These are phyloP conservation scores for Halictus rubicundus DNA, from an alignment of 1,140 invertebrate species.

Conservation along the genomic window DNA sequence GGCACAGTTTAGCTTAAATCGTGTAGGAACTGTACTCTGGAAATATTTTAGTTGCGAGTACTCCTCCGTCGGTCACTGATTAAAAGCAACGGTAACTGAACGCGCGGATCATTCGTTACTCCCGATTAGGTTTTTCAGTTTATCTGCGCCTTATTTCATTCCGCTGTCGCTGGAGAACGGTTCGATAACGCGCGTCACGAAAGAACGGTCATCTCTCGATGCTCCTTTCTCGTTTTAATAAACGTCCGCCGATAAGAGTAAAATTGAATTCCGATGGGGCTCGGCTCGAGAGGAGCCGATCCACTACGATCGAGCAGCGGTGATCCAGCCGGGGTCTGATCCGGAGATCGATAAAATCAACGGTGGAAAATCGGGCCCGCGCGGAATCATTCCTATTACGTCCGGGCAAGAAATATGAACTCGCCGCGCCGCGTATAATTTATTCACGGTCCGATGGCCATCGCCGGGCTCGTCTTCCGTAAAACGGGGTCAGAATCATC, in stretches of 20 bases:
- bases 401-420: slow-evolving; percentile 18
- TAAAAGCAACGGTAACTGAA: too few species aligned
- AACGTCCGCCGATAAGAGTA: slow-evolving; percentile 32
- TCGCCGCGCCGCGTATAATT: slow-evolving; percentile 16
- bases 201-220: too few species aligned
- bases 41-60: too few species aligned
- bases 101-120: too few species aligned
- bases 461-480: slow-evolving; percentile 9
- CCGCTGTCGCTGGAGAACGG: slow-evolving; percentile 1
- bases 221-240: background rate
- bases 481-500: slow-evolving; percentile 26
- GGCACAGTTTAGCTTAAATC: too few species aligned
- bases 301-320: too few species aligned
- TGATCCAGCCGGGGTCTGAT: too few species aligned
- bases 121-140: slow-evolving; percentile 1
- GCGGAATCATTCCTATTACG: slow-evolving; percentile 26
- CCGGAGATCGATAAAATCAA: slow-evolving; percentile 9
- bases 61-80: too few species aligned
- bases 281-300: background rate
- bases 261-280: slow-evolving; percentile 26
- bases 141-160: slow-evolving; percentile 6
- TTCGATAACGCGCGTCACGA: too few species aligned
- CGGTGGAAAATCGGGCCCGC: background rate
- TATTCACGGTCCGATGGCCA: slow-evolving; percentile 28
- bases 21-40: too few species aligned